Conservation (phyloP, 2,113 vertebrate species). For the Hystrix cristata region DNA sequence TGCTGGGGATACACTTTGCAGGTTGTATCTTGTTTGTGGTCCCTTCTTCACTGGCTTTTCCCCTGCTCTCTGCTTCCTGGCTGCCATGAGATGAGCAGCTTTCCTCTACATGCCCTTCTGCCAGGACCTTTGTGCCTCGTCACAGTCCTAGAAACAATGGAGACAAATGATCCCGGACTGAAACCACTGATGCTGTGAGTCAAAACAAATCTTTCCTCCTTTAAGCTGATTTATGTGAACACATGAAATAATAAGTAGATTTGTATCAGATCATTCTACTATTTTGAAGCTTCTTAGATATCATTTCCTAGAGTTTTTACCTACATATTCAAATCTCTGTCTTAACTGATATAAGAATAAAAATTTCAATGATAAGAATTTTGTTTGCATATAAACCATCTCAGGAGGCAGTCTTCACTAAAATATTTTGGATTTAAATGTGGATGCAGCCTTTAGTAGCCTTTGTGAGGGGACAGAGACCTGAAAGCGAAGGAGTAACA, state of each 20-base stretch:
- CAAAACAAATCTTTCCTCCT: not conserved
- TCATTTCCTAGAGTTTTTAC: not conserved
- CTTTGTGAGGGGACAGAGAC: not conserved
- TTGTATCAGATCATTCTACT: not conserved
- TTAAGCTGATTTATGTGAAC: not conserved
- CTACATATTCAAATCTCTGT: not conserved
- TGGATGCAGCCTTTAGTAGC: not conserved
- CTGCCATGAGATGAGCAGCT: not conserved
- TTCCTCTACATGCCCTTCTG: not conserved
- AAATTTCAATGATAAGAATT: not conserved
- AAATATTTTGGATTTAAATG: slow-evolving; percentile 18
- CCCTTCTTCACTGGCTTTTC: not conserved
- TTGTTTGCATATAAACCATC: not conserved
- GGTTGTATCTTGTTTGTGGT: not conserved
- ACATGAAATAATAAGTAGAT: not conserved
- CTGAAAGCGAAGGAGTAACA: not conserved
- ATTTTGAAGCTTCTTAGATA: slow-evolving; percentile 4
- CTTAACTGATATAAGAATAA: not conserved
- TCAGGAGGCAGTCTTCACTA: not conserved
- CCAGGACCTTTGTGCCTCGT: not conserved
- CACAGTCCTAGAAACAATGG: not conserved
- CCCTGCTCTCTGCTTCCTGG: not conserved
- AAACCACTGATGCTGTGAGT: not conserved
- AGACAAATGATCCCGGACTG: not conserved
- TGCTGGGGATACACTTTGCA: not conserved